Base-by-base conservation (phyloP, 2,797 vertebrate species). In the Amazonetta brasiliensis region DNA sequence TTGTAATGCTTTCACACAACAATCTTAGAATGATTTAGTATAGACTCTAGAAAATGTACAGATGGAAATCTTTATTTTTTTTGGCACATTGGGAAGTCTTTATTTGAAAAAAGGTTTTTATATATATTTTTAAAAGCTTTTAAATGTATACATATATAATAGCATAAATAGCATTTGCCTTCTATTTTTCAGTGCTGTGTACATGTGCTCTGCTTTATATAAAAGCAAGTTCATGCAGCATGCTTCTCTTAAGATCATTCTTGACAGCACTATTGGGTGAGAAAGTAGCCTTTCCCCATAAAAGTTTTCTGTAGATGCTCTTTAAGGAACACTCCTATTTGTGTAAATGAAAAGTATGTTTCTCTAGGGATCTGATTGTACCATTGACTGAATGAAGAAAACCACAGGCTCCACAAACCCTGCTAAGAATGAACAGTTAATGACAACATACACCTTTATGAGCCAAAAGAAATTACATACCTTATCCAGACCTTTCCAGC, bases 271-370 rank as follows among this genome's bases (percentile, higher is more conserved):
- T 95, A 97, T 43, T 96, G 84, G 59, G 67, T 86, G 72, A 94
- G 76, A 97, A 93, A 94, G 30, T 72, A 97, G 59, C 71, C 62
- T 96, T 97, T 97, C 79, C 30, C 54, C 31, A 58, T 89, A 90
- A 14, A 84, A 92, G 11, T 39, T 60, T 37, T 95, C 44, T 35
- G n/a, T 56, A 94, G 54, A 44, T 73, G 76, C 56, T 97, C 55
- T 95, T 80, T 73, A 94, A 88, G 41, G 58, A 97, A 20, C 30
- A 46, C 4, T 87, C 20, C 8, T 93, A 56, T 89, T 76, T 90
- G 33, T 87, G 80, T 89, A 95, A 97, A 94, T 89, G 77, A 89
- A 94, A 94, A 86, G 39, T 73, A 91, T 81, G 35, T 78, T 92
- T 76, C 77, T 90, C 74, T 95, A n/a, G 8, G 41, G 75, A 41